A percentile compares a stretch with the other conserved stretches of the same genome.
These are phyloP conservation scores for Cyrtorhinus lividipennis DNA, from an alignment of 1,140 invertebrate species.

Conservation along the genomic window DNA sequence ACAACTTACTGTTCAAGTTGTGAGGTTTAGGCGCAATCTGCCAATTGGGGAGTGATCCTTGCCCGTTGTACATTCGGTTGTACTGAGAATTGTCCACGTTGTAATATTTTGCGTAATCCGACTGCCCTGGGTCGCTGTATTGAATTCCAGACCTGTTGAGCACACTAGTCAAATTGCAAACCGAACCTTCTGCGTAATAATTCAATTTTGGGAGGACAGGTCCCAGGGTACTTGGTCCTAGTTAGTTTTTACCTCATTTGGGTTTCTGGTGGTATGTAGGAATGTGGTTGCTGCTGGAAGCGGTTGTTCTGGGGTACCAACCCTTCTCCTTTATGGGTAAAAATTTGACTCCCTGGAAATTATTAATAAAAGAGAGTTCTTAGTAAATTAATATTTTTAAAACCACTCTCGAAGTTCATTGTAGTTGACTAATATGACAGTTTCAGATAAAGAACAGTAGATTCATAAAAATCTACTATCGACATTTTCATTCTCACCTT, in stretches of 20 bases:
- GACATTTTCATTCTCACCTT: background rate
- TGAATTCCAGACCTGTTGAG: conserved; percentile 17
- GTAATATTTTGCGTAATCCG: conserved; percentile 18
- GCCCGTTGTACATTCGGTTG: background rate
- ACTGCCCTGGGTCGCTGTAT: conserved; percentile 17
- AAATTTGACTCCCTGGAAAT: conserved; percentile 37
- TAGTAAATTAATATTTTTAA: too few relatives aligned
- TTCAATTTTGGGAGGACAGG: too few relatives aligned
- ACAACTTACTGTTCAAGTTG: background rate
- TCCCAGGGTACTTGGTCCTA: too few relatives aligned
- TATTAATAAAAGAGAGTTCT: too few relatives aligned
- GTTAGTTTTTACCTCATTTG: background rate
- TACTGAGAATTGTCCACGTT: conserved; percentile 19
- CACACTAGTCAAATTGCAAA: conserved; percentile 9
- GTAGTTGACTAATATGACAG: too few relatives aligned
- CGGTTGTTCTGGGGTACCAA: conserved; percentile 39
- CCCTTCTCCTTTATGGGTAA: conserved; percentile 47
- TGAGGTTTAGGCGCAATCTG: background rate
- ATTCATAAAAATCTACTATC: too few relatives aligned
- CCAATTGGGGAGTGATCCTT: background rate
- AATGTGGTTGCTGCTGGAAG: conserved; percentile 14
- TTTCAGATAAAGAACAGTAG: too few relatives aligned
- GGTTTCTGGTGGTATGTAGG: conserved; percentile 11
- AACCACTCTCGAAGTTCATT: too few relatives aligned
- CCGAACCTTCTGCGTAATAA: too few relatives aligned